These are phyloP conservation scores for Drosophila tsacasi DNA, from an alignment of 1,140 invertebrate species.

Conservation along the genomic window DNA sequence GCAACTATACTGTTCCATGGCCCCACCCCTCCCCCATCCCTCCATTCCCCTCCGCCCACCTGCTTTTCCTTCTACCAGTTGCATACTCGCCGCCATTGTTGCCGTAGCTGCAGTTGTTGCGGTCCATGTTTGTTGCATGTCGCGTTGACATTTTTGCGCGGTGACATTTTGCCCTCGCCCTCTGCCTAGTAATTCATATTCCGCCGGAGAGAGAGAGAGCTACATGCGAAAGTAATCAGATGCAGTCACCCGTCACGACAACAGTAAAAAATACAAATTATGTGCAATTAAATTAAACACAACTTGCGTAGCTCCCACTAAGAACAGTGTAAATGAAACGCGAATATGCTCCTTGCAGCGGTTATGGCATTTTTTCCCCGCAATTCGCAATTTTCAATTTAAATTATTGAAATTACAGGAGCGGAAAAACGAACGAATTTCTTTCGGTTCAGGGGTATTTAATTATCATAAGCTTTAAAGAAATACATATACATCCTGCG, in stretches of 20 bases:
- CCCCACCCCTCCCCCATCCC: not conserved
- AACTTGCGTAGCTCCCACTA: conserved; percentile 41
- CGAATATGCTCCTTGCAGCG: conserved; percentile 7
- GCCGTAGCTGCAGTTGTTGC: conserved; percentile 44
- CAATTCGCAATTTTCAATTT: conserved; percentile 17
- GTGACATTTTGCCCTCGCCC: conserved; percentile 57
- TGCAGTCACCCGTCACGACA: conserved; percentile 42
- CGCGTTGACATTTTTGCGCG: conserved; percentile 74
- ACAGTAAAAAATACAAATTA: conserved; percentile 51
- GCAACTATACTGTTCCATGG: conserved; percentile 20
- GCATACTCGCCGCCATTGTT: conserved; percentile 56
- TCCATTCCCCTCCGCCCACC: conserved; percentile 10
- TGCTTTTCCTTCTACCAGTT: conserved; percentile 58
- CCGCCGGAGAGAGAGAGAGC: not conserved
- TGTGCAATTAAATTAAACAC: conserved; percentile 71
- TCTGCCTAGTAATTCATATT: conserved; percentile 52
- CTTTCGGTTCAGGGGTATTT: conserved; percentile 14
- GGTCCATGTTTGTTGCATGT: conserved; percentile 76
- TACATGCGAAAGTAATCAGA: conserved; percentile 21
- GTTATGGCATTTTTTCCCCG: not conserved
- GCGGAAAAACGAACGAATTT: conserved; percentile 21
- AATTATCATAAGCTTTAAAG: conserved; percentile 4
- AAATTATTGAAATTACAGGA: conserved; percentile 25
- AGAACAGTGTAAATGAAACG: conserved; percentile 24
- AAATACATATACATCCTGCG: not conserved